Percentiles rank a stretch among this genome's conserved stretches.
Evolutionary conservation across 2,888 invertebrate species (phyloP).

Genomic region (Eilema griseolum): DNA sequence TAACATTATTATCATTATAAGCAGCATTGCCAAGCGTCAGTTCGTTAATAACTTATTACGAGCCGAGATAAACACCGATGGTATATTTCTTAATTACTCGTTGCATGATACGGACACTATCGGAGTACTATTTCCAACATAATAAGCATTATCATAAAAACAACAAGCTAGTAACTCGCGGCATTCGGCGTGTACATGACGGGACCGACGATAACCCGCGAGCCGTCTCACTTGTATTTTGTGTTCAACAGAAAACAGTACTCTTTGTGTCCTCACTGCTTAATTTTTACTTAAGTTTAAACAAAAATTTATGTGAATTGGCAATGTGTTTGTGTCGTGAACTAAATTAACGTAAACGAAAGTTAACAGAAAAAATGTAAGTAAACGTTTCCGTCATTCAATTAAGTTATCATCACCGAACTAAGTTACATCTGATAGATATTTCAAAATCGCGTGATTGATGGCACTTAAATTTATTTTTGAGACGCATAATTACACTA

Average conservation of each 20-base stretch:
- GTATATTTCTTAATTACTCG: constrained; percentile 82
- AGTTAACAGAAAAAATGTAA: constrained; percentile 47
- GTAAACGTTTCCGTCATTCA: constrained; percentile 38
- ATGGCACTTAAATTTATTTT: constrained; percentile 71
- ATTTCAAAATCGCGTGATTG: constrained; percentile 65
- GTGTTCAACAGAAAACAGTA: constrained; percentile 18
- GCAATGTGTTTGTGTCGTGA: constrained; percentile 51
- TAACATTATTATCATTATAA: constrained; percentile 59
- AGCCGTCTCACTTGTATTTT: constrained; percentile 40
- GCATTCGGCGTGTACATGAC: constrained; percentile 71
- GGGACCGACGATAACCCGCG: constrained; percentile 63
- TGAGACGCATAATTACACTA: constrained; percentile 75
- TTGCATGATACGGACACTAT: constrained; percentile 82
- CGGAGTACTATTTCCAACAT: constrained; percentile 82
- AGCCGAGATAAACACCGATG: constrained; percentile 67
- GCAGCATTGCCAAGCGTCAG: constrained; percentile 63
- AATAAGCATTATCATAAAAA: constrained; percentile 86
- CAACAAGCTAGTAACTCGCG: constrained; percentile 79
- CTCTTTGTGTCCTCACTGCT: constrained; percentile 1
- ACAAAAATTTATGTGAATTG: constrained; percentile 15
- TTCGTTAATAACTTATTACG: constrained; percentile 62
- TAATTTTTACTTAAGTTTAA: constrained; percentile 9
- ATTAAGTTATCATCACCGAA: constrained; percentile 31
- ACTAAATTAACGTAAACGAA: constrained; percentile 14
- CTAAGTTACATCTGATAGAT: constrained; percentile 37